phyloP scores from a whole-genome alignment of 2,888 invertebrate species.

The Cerceris rybyensis region DNA sequence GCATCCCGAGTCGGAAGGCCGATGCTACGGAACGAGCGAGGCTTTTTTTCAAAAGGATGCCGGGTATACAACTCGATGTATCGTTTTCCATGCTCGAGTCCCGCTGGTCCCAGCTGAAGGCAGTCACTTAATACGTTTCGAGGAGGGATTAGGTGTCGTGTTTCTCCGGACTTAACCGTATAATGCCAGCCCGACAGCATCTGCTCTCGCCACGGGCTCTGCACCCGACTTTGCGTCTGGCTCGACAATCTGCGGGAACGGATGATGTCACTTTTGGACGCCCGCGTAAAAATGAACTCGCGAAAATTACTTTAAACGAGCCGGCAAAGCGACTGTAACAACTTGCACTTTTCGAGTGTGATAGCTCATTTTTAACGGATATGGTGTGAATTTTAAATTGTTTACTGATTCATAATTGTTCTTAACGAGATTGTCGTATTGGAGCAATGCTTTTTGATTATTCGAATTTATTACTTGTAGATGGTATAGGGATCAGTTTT shows the following conservation, averaged over 20 bases:
- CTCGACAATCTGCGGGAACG: slow-evolving; percentile 13
- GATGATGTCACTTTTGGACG: slow-evolving; percentile 5
- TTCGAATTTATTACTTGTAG: too few relatives aligned
- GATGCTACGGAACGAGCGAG: slow-evolving; percentile 8
- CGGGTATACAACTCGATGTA: slow-evolving; percentile 26
- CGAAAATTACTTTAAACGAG: too few relatives aligned
- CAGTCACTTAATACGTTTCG: slow-evolving; percentile 78
- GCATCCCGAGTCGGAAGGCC: slow-evolving; percentile 29
- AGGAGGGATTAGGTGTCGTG: slow-evolving; percentile 77
- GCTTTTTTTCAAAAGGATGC: slow-evolving; percentile 11
- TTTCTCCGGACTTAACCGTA: slow-evolving; percentile 73
- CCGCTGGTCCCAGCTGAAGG: slow-evolving; percentile 38
- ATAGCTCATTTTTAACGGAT: too few relatives aligned
- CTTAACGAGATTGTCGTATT: too few relatives aligned
- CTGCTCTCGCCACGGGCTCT: slow-evolving; percentile 46
- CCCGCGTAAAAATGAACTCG: not conserved
- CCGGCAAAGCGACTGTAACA: too few relatives aligned
- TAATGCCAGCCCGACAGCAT: slow-evolving; percentile 64
- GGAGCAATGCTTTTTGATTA: too few relatives aligned
- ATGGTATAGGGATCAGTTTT: too few relatives aligned
- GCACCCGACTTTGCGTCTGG: not conserved
- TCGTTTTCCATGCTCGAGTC: slow-evolving; percentile 43
- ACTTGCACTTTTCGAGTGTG: too few relatives aligned
- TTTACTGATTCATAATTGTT: too few relatives aligned
- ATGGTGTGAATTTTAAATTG: too few relatives aligned